Conservation (phyloP, 1,140 invertebrate species). For the Arion vulgaris region DNA sequence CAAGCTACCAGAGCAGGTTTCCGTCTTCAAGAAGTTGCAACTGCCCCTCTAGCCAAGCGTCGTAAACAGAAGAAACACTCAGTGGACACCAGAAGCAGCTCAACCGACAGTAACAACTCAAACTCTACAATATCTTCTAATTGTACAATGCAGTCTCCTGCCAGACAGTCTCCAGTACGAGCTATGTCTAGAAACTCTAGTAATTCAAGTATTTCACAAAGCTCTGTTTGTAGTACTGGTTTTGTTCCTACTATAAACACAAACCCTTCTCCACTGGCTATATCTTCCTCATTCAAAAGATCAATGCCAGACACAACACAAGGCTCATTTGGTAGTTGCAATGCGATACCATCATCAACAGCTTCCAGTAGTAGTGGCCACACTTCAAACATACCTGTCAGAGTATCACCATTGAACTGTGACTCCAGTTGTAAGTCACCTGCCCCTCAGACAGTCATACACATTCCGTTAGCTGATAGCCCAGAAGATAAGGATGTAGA, state of each 20-base stretch:
- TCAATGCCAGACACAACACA: not conserved
- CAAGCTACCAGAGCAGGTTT: constrained; percentile 82
- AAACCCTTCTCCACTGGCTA: constrained; percentile 27
- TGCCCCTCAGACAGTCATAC: not conserved
- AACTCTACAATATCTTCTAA: constrained; percentile 44
- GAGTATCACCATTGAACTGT: no score
- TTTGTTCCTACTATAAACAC: constrained; percentile 57
- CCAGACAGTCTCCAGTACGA: constrained; percentile 42
- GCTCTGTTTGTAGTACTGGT: constrained; percentile 59
- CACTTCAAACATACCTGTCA: no score
- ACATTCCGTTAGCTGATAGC: constrained; percentile 26
- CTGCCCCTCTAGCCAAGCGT: constrained; percentile 81
- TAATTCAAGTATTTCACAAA: constrained; percentile 54
- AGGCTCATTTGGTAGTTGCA: not conserved
- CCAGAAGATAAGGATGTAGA: not conserved
- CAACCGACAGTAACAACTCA: constrained; percentile 64
- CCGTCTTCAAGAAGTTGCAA: constrained; percentile 79
- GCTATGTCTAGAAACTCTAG: constrained; percentile 44
- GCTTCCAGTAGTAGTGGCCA: not conserved
- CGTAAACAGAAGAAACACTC: constrained; percentile 78
- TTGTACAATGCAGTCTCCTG: constrained; percentile 9
- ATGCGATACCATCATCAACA: not conserved
- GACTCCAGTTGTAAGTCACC: not conserved
- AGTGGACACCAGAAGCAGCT: constrained; percentile 61
- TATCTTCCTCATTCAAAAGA: constrained; percentile 16